phyloP scores from a whole-genome alignment of 2,113 vertebrate genomes.

The Drymodes brunneopygia region DNA sequence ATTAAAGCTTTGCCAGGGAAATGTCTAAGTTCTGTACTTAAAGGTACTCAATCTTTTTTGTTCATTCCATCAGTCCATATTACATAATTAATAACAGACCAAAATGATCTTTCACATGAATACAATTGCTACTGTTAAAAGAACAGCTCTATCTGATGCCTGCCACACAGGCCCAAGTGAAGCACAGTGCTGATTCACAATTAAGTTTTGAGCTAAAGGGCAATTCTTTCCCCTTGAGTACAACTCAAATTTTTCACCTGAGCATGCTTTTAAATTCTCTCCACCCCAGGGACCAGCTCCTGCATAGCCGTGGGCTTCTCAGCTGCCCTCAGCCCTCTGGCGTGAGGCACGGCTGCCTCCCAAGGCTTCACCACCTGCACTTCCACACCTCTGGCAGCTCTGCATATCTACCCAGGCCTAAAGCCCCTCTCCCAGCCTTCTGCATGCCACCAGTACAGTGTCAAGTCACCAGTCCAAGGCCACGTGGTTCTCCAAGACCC shows the following conservation, averaged over 20 bases:
- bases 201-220: background rate
- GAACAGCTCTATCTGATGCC: background rate
- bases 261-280: fast-evolving
- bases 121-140: background rate
- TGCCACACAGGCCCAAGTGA: background rate
- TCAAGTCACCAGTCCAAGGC: background rate
- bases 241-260: background rate
- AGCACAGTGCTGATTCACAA: background rate
- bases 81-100: constrained; percentile 1
- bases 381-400: background rate
- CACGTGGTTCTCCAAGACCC: fast-evolving
- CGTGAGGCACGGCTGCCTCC: background rate
- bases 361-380: background rate
- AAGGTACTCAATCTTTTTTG: background rate
- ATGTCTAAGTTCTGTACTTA: background rate
- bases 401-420: background rate
- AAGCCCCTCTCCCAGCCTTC: background rate
- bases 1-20: constrained; percentile 12
- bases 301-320: fast-evolving
- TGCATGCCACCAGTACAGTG: background rate
- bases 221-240: background rate
- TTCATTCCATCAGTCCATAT: background rate
- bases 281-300: background rate
- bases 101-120: background rate
- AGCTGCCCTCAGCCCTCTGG: background rate